phyloP scores from a whole-genome alignment of 1,140 invertebrate genomes.

The Drosophila bocqueti region DNA sequence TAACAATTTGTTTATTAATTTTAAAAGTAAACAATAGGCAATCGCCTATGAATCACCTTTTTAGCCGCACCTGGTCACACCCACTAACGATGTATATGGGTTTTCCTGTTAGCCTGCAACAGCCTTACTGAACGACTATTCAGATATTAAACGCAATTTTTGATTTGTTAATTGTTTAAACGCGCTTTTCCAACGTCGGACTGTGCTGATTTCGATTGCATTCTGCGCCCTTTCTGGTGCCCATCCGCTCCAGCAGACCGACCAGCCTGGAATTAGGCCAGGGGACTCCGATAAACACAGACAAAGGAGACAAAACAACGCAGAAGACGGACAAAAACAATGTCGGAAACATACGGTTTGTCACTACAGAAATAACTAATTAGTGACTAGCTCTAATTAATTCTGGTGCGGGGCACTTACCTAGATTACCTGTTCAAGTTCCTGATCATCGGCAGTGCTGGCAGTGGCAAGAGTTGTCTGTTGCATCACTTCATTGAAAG shows the following conservation, averaged over 20 bases:
- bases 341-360: constrained; percentile 84
- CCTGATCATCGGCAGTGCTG: constrained; percentile 93
- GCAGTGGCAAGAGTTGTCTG: constrained; percentile 95
- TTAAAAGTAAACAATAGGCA: constrained; percentile 6
- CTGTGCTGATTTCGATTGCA: not conserved
- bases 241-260: constrained; percentile 9
- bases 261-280: not conserved
- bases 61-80: constrained; percentile 16
- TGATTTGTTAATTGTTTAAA: constrained; percentile 38
- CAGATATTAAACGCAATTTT: constrained; percentile 9
- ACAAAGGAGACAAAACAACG: constrained; percentile 53
- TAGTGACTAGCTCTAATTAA: constrained; percentile 39
- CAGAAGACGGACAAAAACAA: constrained; percentile 64
- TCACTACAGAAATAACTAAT: constrained; percentile 22
- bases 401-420: constrained; percentile 7
- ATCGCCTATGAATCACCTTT: constrained; percentile 11
- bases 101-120: constrained; percentile 17
- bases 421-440: constrained; percentile 94
- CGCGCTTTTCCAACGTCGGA: not conserved
- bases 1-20: no score
- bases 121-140: constrained; percentile 11
- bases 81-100: not conserved
- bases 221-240: constrained; percentile 15
- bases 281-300: not conserved
- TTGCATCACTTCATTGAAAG: constrained; percentile 96